Base-by-base conservation (phyloP, 1,140 invertebrate species). In the Ladona fulva region DNA sequence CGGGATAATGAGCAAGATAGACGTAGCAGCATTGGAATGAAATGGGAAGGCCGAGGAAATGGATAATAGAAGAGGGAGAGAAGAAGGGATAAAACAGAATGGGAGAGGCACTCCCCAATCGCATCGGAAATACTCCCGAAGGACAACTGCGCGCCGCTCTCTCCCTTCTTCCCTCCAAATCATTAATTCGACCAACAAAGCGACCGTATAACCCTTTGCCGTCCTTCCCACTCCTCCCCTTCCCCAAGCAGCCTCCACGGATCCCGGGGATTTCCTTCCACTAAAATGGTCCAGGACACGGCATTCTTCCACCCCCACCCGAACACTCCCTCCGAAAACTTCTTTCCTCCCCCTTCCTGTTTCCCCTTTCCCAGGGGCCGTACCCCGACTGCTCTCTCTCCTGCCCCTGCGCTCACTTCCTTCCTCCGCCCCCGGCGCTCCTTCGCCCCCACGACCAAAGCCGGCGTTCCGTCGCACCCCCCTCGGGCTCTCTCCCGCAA, bases 171-270 rank as follows among this genome's bases (percentile, higher is more conserved):
- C 52, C 52, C 52, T 19, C 52, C 52, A 3, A 66, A 66, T 66
- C 52, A 66, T 66, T 66, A 66, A 66, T 66, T 66, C 52, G 52
- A 66, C 52, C 52, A 66, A 66, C 52, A 66, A 66, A 66, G 52
- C 52, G 52, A 66, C 52, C 52, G 52, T 19, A 16, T 66, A 66
- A 66, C 52, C 52, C 52, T 66, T 66, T 66, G 5, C 52, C 52
- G 10, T 52, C 44, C 44, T 11, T 52, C 44, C 19, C 44, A 11
- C 44, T 52, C 44, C 44, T 52, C 44, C 44, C 44, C 44, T 52
- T 66, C 14, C 52, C 52, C 52, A 6, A 5, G 29, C 29, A 37
- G 29, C 52, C 52, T 16, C n/a, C 52, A 22, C 52, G n/a, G 52
- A 66, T 66, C 52, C 52, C 52, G 16, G 52, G 52, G 52, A 66